Evolutionary conservation across 2,113 vertebrate genomes (phyloP).

Genomic region (Saccopteryx leptura): DNA sequence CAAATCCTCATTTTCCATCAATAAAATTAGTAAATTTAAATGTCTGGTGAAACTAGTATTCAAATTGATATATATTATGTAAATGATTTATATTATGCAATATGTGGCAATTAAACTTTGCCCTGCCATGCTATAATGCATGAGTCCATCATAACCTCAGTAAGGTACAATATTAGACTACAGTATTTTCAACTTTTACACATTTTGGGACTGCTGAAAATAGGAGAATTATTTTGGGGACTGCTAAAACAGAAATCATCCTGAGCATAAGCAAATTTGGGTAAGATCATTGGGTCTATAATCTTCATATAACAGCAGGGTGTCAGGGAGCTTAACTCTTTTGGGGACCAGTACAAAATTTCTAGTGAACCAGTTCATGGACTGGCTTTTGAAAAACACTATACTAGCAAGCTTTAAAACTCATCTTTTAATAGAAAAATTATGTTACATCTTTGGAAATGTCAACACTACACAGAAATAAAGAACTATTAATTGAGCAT

Average conservation of each 20-base stretch:
- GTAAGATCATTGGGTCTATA: too few relatives aligned
- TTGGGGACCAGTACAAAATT: too few relatives aligned
- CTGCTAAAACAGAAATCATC: too few relatives aligned
- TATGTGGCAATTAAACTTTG: neutral
- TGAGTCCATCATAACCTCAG: neutral
- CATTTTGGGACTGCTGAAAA: too few relatives aligned
- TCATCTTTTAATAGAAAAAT: neutral
- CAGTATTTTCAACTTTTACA: too few relatives aligned
- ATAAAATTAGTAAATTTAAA: slow-evolving; percentile 9
- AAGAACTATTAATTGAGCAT: neutral
- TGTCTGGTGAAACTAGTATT: neutral
- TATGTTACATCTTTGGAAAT: neutral
- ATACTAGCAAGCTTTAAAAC: neutral
- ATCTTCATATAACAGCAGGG: too few relatives aligned
- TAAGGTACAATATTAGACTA: neutral
- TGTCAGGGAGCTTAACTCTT: too few relatives aligned
- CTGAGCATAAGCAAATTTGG: too few relatives aligned
- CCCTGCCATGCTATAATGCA: neutral
- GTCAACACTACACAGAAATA: neutral
- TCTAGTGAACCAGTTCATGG: too few relatives aligned
- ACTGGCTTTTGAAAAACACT: too few relatives aligned
- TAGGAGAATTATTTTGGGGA: too few relatives aligned
- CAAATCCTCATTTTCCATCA: neutral
- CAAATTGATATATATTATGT: neutral
- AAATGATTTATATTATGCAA: neutral